Evolutionary conservation across 2,797 vertebrate species (phyloP), one percentile per base, ranked within the genome.

Genomic region (Lepilemur septentrionalis): DNA sequence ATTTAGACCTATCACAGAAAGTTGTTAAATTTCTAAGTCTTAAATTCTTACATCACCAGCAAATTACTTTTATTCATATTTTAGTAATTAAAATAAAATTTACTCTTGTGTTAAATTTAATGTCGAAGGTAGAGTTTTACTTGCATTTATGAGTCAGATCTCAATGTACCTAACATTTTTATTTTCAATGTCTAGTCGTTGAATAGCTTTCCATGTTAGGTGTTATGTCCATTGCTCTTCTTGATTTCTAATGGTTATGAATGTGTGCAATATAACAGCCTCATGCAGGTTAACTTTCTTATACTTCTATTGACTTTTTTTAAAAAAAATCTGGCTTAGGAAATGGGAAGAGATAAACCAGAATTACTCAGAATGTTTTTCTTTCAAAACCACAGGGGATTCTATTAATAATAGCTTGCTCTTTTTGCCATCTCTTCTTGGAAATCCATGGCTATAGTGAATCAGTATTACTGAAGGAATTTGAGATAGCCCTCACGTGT

Each of bases 291-390:
- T 61, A 63, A 41, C 52, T 92, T 92, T 80, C 30, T 93, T 92
- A 87, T 90, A 48, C 43, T 82, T 96, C 18, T 25, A 70, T 4
- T 93, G 91, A 69, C 84, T 92, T 93, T 92, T 57, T 43, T 43
- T 43, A 43, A 20, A 0, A 88, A 79, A 92, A 92, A 32, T 80
- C 28, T 75, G 28, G 0, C 82, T 80, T 81, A 89, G 76, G 50
- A 95, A 96, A 82, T 84, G 46, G 46, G 35, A 85, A 90, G 52
- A 35, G 28, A 85, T 85, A 96, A 92, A 50, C 35, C 50, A 63
- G 69, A 94, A 88, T 89, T 96, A 92, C 17, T 55, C 90, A 59
- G 46, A 41, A n/a, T 93, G 59, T 84, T 83, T 94, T 89, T 94
- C 85, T 94, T 67, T 78, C 63, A 84, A 92, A 86, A 82, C 59